Conservation (phyloP, 2,113 vertebrate species). For the Proteles cristata region DNA sequence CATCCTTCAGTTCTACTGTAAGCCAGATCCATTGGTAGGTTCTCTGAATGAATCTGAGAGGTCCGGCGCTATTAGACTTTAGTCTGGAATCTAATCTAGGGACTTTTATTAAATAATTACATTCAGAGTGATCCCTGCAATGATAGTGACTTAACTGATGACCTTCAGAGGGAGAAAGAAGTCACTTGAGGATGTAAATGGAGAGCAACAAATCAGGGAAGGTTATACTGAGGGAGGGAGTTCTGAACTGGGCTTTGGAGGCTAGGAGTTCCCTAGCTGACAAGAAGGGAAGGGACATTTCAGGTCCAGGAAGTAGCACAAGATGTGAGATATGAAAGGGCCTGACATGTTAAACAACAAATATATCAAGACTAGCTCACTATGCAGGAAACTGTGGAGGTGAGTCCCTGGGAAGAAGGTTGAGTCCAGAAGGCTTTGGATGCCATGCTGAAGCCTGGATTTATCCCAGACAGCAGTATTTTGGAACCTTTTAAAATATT, state of each 20-base stretch:
- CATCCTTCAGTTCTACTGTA: not conserved
- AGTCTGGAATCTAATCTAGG: conserved; percentile 27
- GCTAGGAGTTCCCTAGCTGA: not conserved
- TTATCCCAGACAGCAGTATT: conserved; percentile 45
- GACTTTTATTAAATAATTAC: not conserved
- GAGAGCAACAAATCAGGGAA: not conserved
- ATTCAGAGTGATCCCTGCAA: not conserved
- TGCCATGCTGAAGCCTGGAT: not conserved
- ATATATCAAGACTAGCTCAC: not conserved
- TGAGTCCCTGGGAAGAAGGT: not conserved
- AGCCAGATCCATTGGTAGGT: not conserved
- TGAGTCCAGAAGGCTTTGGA: conserved; percentile 3
- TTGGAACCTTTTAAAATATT: conserved; percentile 8
- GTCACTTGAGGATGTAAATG: not conserved
- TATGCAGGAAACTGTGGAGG: not conserved
- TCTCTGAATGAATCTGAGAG: conserved; percentile 1
- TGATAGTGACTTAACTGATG: not conserved
- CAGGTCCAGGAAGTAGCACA: not conserved
- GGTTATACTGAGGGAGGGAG: not conserved
- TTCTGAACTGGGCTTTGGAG: not conserved
- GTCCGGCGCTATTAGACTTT: not conserved
- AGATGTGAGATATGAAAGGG: not conserved
- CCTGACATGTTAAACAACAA: not conserved
- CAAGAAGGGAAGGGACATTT: not conserved
- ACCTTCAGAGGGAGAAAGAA: not conserved